These are phyloP conservation scores for Hedychridium roseum DNA, from an alignment of 2,888 invertebrate species.

Conservation along the genomic window DNA sequence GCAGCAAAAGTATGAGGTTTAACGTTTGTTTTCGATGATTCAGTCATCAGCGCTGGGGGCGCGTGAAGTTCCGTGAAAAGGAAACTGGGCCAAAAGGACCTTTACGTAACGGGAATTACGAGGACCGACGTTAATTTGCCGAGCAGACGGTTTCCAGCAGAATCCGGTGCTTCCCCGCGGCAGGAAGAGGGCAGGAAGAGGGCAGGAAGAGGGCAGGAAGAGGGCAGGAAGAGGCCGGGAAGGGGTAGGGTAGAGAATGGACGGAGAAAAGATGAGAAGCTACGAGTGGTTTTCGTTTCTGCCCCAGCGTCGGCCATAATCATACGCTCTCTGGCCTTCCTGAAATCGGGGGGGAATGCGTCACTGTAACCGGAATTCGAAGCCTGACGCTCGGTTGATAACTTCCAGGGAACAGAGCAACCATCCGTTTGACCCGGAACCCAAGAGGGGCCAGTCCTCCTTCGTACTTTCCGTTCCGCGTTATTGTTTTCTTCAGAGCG, in stretches of 20 bases:
- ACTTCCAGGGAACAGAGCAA: slow-evolving; percentile 48
- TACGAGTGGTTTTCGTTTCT: slow-evolving; percentile 28
- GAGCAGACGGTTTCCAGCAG: slow-evolving; percentile 5
- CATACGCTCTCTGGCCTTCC: slow-evolving; percentile 44
- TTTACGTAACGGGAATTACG: slow-evolving; percentile 30
- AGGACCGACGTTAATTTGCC: slow-evolving; percentile 25
- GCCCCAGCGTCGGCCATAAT: slow-evolving; percentile 37
- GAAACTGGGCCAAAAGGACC: slow-evolving; percentile 26
- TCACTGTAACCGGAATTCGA: slow-evolving; percentile 49
- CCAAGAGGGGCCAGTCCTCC: slow-evolving; percentile 16
- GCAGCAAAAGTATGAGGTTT: no score
- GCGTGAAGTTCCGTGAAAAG: slow-evolving; percentile 18
- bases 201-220: slow-evolving; percentile 6
- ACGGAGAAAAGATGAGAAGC: slow-evolving; percentile 18
- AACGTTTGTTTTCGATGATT: no score
- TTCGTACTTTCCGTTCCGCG: no score
- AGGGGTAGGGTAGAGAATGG: slow-evolving; percentile 2
- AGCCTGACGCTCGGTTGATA: slow-evolving; percentile 33
- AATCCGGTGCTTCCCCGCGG: neutral
- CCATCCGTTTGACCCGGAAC: no score
- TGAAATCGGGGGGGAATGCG: slow-evolving; percentile 46
- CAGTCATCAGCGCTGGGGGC: no score
- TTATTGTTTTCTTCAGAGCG: no score
- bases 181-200: slow-evolving; percentile 1
- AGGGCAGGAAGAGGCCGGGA: slow-evolving; percentile 11